A percentile compares a stretch with the other conserved stretches of the same genome.
Evolutionary conservation across 2,797 vertebrate genomes (phyloP).

Genomic region (Lepilemur ruficaudatus): DNA sequence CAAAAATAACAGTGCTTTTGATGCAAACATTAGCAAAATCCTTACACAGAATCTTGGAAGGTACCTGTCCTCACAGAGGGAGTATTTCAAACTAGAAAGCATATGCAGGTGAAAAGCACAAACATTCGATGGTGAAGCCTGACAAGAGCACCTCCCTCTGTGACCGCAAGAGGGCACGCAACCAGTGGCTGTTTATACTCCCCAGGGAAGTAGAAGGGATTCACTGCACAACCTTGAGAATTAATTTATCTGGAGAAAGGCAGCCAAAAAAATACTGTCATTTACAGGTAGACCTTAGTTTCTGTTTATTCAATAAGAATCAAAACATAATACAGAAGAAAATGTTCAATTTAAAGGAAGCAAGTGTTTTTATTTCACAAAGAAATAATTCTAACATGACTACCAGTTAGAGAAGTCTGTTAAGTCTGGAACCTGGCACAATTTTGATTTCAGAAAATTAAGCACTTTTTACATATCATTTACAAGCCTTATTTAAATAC

Average conservation of each 20-base stretch:
- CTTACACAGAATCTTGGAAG: neutral
- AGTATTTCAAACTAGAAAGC: neutral
- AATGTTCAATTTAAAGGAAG: neutral
- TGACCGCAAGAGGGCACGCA: neutral
- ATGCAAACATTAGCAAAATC: neutral
- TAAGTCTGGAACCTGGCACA: neutral
- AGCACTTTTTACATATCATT: neutral
- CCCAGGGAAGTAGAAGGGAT: fast-evolving
- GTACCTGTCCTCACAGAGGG: neutral
- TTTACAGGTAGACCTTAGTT: neutral
- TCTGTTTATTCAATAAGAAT: neutral
- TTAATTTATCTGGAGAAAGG: neutral
- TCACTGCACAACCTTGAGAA: fast-evolving
- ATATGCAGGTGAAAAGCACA: neutral
- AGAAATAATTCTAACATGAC: neutral
- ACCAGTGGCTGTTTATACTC: fast-evolving
- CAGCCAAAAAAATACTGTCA: neutral
- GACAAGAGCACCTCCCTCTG: neutral
- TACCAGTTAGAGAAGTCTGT: neutral
- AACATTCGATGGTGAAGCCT: fast-evolving
- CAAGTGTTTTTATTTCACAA: neutral
- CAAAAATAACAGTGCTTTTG: neutral
- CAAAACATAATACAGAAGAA: neutral
- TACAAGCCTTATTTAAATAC: neutral
- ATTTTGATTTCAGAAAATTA: neutral